Conservation (phyloP, 2,797 vertebrate genomes). For the Craterocephalus amniculus region DNA sequence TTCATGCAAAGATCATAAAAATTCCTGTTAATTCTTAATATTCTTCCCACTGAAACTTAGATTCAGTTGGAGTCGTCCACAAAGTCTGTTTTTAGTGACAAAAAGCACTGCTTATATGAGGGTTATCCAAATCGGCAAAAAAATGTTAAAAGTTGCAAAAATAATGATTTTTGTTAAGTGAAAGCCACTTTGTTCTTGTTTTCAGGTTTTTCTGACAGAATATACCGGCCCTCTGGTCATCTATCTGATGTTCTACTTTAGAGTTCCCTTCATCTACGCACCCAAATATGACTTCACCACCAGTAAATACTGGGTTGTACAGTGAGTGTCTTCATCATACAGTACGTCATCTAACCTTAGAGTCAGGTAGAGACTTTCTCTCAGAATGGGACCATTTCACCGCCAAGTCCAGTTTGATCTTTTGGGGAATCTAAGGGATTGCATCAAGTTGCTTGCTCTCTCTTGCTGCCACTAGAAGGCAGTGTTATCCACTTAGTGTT, state of each 20-base stretch:
- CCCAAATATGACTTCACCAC: constrained; percentile 93
- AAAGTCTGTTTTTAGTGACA: background rate
- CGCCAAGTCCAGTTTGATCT: background rate
- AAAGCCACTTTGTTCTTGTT: background rate
- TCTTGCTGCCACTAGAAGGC: background rate
- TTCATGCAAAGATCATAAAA: too few relatives aligned
- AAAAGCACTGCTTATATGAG: too few relatives aligned
- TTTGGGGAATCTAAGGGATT: background rate
- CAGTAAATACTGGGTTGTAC: constrained; percentile 93
- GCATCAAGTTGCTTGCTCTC: too few relatives aligned
- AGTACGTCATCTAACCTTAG: background rate
- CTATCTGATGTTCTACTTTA: constrained; percentile 95
- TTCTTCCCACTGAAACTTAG: background rate
- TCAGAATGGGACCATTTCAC: background rate
- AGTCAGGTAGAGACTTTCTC: background rate
- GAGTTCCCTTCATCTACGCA: constrained; percentile 92
- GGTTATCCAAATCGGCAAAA: too few relatives aligned
- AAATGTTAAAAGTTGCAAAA: background rate
- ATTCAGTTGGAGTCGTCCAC: background rate
- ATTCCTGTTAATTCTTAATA: background rate
- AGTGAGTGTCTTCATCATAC: constrained; percentile 83
- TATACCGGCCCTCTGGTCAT: constrained; percentile 91
- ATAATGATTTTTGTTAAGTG: background rate
- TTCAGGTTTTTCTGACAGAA: constrained; percentile 92
- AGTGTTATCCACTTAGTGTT: background rate